A percentile compares a stretch with the other conserved stretches of the same genome.
Evolutionary conservation across 2,888 invertebrate genomes (phyloP).

Genomic region (Dryococelus australis): DNA sequence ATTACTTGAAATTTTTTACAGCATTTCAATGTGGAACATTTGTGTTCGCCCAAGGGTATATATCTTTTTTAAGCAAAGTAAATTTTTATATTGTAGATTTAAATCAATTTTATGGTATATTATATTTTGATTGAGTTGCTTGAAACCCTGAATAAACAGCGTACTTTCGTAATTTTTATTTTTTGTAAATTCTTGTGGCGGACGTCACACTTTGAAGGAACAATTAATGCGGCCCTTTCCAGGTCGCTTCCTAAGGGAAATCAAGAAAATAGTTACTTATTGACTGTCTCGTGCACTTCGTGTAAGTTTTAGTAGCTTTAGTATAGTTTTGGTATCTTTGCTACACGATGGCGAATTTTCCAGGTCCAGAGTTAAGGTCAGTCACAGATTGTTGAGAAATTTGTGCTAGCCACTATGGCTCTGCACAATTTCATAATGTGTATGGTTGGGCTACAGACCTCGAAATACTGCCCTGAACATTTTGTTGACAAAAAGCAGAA

Average conservation of each 20-base stretch:
- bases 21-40: too few relatives aligned
- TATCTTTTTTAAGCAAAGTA: too few relatives aligned
- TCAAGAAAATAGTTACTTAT: constrained; percentile 39
- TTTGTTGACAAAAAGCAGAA: constrained; percentile 31
- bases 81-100: too few relatives aligned
- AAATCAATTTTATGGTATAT: too few relatives aligned
- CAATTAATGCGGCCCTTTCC: constrained; percentile 38
- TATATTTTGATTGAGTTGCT: too few relatives aligned
- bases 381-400: constrained; percentile 24
- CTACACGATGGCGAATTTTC: constrained; percentile 34
- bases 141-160: too few relatives aligned
- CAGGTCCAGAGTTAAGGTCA: constrained; percentile 28
- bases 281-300: constrained; percentile 38
- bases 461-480: constrained; percentile 25
- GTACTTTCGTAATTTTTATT: too few relatives aligned
- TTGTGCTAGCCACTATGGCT: constrained; percentile 35
- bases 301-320: too few relatives aligned
- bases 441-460: not conserved
- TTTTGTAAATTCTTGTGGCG: too few relatives aligned
- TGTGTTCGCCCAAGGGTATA: too few relatives aligned
- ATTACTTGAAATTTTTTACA: too few relatives aligned
- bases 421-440: constrained; percentile 36
- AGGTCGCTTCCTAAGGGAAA: constrained; percentile 30
- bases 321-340: constrained; percentile 38
- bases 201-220: too few relatives aligned